Evolutionary conservation across 2,797 vertebrate genomes (phyloP), one percentile per base, ranked within the genome.

Genomic region (Enteromius viviparus): DNA sequence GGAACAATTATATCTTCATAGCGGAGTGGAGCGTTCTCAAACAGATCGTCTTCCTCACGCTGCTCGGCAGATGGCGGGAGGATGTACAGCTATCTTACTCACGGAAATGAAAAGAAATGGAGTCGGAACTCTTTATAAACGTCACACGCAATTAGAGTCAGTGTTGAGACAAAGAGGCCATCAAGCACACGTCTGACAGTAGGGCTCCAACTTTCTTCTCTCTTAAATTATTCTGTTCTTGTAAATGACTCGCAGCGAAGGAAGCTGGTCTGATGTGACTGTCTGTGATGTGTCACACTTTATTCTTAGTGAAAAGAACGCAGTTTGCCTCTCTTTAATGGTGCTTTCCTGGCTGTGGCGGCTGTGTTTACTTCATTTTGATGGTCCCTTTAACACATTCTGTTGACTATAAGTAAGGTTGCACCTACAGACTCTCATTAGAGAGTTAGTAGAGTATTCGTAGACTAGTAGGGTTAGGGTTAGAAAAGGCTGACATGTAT

Each of bases 1-100:
- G 88, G 84, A 90, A 92, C 92, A 94, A 91, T 94, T 93, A 92
- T 86, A 89, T 91, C 90, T 91, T 90, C 85, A 93, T 92, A 89
- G 92, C 91, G 81, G 90, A 90, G 90, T 90, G 85, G 66, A 90
- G 83, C 66, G 80, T 89, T 89, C 80, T 86, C 75, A 90, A 91
- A 89, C 87, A 87, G 86, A 89, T 86, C 77, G 62, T 85, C 78
- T 82, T 81, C 85, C 87, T 75, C 82, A 82, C 82, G 37, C 81
- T 78, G 86, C 85, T 82, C 87, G 88, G 89, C 92, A 92, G 92
- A 91, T 93, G 92, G 90, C 89, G 62, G 82, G 86, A 88, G 90
- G 86, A 92, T 92, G 92, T 89, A 64, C 80, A 91, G 87, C 90
- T 89, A 89, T 91, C 91, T 92, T 89, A 88, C 84, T 87, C 85